Percentiles rank a stretch among this genome's conserved stretches.
Conservation (phyloP, 2,888 invertebrate species). For the Agriopis leucophaearia region DNA sequence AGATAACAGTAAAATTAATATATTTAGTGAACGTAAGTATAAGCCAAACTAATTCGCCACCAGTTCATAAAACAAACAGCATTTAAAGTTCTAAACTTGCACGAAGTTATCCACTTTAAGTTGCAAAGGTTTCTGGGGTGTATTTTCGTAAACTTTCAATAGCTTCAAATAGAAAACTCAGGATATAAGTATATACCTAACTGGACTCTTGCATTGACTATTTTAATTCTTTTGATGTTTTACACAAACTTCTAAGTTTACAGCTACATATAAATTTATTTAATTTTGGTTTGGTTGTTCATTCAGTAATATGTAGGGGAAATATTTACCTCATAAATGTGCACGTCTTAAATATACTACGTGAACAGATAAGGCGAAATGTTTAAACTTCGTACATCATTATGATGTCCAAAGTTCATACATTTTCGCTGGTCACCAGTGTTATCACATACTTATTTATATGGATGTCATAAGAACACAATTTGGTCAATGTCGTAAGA, state of each 20-base stretch:
- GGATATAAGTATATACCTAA: no score
- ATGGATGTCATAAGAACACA: slow-evolving; percentile 9
- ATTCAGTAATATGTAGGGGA: no score
- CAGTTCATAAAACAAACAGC: slow-evolving; percentile 15
- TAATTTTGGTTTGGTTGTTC: no score
- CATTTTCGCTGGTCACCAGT: not conserved
- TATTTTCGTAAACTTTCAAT: slow-evolving; percentile 9
- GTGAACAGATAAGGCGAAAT: no score
- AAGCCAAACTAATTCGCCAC: not conserved
- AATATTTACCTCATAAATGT: no score
- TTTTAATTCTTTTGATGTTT: no score
- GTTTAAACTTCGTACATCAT: not conserved
- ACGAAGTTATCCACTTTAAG: slow-evolving; percentile 17
- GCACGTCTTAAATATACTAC: no score
- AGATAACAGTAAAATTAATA: not conserved
- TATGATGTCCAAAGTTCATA: not conserved
- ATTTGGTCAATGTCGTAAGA: slow-evolving; percentile 10
- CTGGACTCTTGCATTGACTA: not conserved
- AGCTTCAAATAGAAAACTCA: slow-evolving; percentile 1
- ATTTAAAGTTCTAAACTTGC: not conserved
- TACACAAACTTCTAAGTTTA: no score
- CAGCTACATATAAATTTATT: no score
- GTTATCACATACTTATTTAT: slow-evolving; percentile 9
- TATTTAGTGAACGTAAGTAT: slow-evolving; percentile 7
- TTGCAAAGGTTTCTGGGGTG: slow-evolving; percentile 11